A percentile compares a stretch with the other conserved stretches of the same genome.
Conservation (phyloP, 2,888 invertebrate species). For the Neria commutata region DNA sequence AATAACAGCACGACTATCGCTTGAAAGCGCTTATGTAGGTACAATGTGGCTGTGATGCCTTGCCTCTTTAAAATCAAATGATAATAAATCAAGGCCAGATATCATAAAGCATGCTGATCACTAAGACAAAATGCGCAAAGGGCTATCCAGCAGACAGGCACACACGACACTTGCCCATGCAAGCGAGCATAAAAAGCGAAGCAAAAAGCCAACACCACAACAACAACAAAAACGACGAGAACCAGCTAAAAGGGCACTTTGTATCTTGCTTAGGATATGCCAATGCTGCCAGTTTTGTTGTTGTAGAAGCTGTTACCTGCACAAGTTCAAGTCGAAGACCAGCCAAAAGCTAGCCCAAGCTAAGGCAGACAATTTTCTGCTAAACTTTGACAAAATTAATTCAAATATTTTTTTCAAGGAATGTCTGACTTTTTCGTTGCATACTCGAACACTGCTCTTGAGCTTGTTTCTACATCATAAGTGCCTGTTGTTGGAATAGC, state of each 20-base stretch:
- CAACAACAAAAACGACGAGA: not conserved
- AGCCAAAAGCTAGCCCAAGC: no score
- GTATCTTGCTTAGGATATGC: not conserved
- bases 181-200: not conserved
- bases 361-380: not conserved
- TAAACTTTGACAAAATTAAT: constrained; percentile 16
- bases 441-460: no score
- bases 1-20: constrained; percentile 10
- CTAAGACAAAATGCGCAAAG: not conserved
- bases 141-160: not conserved
- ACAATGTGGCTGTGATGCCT: constrained; percentile 15
- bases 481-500: no score
- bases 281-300: not conserved
- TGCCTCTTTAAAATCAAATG: constrained; percentile 56
- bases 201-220: not conserved
- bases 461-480: no score
- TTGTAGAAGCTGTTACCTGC: no score
- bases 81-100: constrained; percentile 59
- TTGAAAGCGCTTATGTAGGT: constrained; percentile 13
- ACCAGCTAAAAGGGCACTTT: not conserved
- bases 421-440: no score
- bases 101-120: constrained; percentile 57
- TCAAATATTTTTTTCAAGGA: constrained; percentile 9
- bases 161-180: not conserved
- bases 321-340: no score